Base-by-base conservation (phyloP, 2,113 vertebrate genomes). In the Oryzias melastigma region DNA sequence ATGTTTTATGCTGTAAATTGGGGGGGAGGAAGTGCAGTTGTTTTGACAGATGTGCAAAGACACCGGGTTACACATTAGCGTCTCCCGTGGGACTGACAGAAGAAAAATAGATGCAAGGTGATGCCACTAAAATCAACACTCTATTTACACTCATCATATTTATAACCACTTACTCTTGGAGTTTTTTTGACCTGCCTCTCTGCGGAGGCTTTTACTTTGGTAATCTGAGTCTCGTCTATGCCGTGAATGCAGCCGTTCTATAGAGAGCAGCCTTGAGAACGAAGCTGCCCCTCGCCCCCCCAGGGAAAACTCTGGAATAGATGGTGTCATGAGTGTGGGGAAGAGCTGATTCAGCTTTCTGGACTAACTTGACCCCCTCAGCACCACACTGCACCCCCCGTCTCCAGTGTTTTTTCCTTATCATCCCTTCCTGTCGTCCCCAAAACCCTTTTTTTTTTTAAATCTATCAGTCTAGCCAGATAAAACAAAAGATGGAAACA, bases 291-390 rank as follows among this genome's bases (percentile, higher is more conserved):
- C 35, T 2, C 29, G 1, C 29, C 7, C 29, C 35, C 35, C 35
- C 35, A 35, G 35, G 84, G 84, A 81, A 79, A 80, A 35, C 63
- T 71, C 85, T 62, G 74, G 81, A 87, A 87, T 83, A 84, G 87
- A 74, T 69, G 8, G 7, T 77, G 70, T 48, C 68, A 84, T 68
- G 77, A 61, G 69, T 60, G 61, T 52, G 59, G 47, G 56, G 69
- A 79, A 62, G 62, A 66, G 78, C 82, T 85, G 83, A 87, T 65
- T 87, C 86, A 88, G 83, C 86, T 68, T 40, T 68, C 49, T 57
- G 52, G 19, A 42, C 55, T 67, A 76, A 75, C 77, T 47, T 41
- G 48, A 47, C 58, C 42, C 46, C 53, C n/a, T 52, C 25, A 22
- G 2, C 35, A 35, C 35, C 35, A 35, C 35, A 40, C 25, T 27